These are phyloP conservation scores for Brachynemurus nebulosus DNA, from an alignment of 2,888 invertebrate genomes.

Conservation along the genomic window DNA sequence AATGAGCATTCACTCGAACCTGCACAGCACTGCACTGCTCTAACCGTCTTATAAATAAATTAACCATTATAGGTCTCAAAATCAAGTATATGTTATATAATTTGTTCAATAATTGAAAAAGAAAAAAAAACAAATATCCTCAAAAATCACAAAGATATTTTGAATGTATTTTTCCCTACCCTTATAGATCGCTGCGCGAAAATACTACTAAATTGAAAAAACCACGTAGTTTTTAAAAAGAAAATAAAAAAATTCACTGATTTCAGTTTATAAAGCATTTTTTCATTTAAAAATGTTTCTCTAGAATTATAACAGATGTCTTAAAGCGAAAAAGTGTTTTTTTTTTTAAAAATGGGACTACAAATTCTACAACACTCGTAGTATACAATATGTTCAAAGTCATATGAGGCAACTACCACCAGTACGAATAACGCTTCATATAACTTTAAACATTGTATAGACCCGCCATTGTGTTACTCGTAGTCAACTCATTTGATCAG, in stretches of 20 bases:
- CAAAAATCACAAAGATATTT: background rate
- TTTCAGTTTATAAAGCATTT: conserved; percentile 1
- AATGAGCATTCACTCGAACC: no score
- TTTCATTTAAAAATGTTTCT: conserved; percentile 1
- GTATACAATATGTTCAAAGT: no score
- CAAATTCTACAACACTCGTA: no score
- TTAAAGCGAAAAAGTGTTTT: no score
- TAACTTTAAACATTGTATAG: no score
- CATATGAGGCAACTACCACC: no score
- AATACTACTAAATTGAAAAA: conserved; percentile 3
- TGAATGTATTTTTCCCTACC: conserved; percentile 4
- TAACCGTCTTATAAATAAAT: no score
- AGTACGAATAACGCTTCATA: no score
- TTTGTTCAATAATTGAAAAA: background rate
- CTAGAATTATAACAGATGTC: background rate
- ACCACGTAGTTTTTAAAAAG: background rate
- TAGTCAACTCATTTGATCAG: background rate
- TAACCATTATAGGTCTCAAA: background rate
- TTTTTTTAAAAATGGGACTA: no score
- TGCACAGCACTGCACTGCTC: no score
- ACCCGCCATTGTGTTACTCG: background rate
- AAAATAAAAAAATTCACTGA: background rate
- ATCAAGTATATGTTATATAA: background rate
- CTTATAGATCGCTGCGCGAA: conserved; percentile 7
- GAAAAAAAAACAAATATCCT: conserved; percentile 1